Conservation (phyloP, 1,140 invertebrate genomes). For the Bombus difficillimus region DNA sequence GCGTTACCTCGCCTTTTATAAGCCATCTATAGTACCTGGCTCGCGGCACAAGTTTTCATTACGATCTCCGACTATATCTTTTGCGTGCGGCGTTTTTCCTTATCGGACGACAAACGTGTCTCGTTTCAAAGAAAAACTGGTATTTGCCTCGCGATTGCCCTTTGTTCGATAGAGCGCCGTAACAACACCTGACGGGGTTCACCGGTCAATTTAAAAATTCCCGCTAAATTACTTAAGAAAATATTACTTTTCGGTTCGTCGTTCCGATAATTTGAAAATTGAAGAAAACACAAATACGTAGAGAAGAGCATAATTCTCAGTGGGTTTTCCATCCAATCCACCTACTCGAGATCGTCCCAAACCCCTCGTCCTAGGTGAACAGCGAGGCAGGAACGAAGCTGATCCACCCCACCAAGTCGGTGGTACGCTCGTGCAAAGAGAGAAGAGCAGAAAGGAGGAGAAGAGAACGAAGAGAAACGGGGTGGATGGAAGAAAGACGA, state of each 20-base stretch:
- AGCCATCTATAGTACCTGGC: too few relatives aligned
- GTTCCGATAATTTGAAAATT: conserved; percentile 45
- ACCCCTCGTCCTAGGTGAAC: conserved; percentile 37
- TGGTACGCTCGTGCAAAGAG: conserved; percentile 37
- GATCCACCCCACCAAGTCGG: conserved; percentile 66
- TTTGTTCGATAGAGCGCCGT: neutral
- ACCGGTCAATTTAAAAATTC: neutral
- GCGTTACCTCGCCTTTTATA: too few relatives aligned
- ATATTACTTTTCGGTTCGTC: neutral
- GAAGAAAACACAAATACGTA: conserved; percentile 1
- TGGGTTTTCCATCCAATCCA: conserved; percentile 76
- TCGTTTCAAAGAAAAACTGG: neutral
- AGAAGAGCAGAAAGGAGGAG: conserved; percentile 49
- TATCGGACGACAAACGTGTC: neutral
- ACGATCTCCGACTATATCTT: too few relatives aligned
- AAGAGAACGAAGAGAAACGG: conserved; percentile 61
- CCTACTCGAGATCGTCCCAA: conserved; percentile 62
- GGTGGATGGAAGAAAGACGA: conserved; percentile 44
- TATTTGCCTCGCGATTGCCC: too few relatives aligned
- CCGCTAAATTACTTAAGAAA: neutral
- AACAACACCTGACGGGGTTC: neutral
- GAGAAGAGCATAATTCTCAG: conserved; percentile 51
- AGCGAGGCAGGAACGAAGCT: conserved; percentile 66
- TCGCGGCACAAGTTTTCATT: too few relatives aligned
- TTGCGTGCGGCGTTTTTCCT: neutral